Conservation (phyloP, 2,888 invertebrate species). For the Gryllus longicercus region DNA sequence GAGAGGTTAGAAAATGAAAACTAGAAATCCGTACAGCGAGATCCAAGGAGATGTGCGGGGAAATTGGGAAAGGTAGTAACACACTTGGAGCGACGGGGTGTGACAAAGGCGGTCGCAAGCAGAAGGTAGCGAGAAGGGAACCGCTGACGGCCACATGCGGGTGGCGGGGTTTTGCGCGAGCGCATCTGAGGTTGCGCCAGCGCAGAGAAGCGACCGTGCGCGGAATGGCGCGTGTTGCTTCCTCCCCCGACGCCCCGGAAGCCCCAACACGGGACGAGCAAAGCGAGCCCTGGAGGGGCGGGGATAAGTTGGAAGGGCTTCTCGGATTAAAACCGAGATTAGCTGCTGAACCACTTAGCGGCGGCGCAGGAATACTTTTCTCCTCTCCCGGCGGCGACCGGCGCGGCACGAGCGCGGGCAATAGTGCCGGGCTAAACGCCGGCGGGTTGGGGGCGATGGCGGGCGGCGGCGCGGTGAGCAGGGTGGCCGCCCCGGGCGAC, state of each 20-base stretch:
- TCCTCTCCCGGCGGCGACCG: neutral
- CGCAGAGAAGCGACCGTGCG: neutral
- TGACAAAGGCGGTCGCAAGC: no score
- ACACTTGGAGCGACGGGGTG: no score
- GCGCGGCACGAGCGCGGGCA: neutral
- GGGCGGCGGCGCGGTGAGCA: neutral
- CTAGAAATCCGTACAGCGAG: no score
- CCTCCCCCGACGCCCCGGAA: neutral
- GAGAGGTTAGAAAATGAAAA: no score
- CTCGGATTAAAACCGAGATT: constrained; percentile 17
- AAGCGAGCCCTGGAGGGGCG: neutral
- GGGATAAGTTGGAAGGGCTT: neutral
- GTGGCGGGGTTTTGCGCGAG: no score
- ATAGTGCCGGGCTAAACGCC: neutral
- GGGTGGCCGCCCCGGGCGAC: neutral
- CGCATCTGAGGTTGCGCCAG: neutral
- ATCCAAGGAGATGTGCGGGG: no score
- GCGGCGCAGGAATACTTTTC: neutral
- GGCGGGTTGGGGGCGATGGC: no score
- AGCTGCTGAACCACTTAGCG: constrained; percentile 17
- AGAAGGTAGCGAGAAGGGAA: no score
- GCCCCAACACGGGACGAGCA: neutral
- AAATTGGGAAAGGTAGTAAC: no score
- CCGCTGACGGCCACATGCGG: no score
- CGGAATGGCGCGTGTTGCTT: neutral